phyloP scores from a whole-genome alignment of 2,113 vertebrate species.

The Apteryx owenii region DNA sequence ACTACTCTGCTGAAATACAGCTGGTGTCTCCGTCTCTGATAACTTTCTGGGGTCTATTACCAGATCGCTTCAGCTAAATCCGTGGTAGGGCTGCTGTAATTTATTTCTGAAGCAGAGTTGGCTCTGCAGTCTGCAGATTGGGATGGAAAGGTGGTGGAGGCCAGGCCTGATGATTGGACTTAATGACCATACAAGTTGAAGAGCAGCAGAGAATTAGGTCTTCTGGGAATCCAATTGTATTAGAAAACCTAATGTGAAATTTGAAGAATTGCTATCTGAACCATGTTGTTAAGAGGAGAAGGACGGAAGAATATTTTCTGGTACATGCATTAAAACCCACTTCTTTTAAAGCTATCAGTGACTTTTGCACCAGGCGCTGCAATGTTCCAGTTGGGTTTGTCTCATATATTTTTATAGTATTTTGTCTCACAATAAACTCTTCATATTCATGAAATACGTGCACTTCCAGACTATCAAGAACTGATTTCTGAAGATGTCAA shows the following conservation, averaged over 20 bases:
- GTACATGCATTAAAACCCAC: background rate
- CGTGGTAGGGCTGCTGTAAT: background rate
- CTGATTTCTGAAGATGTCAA: background rate
- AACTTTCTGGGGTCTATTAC: background rate
- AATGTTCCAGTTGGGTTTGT: background rate
- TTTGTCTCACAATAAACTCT: background rate
- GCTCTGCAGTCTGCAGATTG: background rate
- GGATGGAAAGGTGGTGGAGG: background rate
- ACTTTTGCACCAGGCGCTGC: background rate
- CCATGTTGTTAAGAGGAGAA: background rate
- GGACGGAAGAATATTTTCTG: background rate
- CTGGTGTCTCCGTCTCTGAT: accelerated
- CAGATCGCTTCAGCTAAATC: accelerated
- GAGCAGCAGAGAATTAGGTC: background rate
- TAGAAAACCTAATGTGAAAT: background rate
- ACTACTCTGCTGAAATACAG: background rate
- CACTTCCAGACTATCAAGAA: background rate
- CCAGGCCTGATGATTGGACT: background rate
- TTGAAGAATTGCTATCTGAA: too few relatives aligned
- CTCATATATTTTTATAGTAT: background rate
- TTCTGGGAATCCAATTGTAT: background rate
- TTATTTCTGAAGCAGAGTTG: background rate
- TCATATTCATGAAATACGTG: accelerated
- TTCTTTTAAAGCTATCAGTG: background rate
- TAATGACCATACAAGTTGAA: accelerated